Conservation (phyloP, 1,140 invertebrate genomes). For the Camponotus vicinus region DNA sequence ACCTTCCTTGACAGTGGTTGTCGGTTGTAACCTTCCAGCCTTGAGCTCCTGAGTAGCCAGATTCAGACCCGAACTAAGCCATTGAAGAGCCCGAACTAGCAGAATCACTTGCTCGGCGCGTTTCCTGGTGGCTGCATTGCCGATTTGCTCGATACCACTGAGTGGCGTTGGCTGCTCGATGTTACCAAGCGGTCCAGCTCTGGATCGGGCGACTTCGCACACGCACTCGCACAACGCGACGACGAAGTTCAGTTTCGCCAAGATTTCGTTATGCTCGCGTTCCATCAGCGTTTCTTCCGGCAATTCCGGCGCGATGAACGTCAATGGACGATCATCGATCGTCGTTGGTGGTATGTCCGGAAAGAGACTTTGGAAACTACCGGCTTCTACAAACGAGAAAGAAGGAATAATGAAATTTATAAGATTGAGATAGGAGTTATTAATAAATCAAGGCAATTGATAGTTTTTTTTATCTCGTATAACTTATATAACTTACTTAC, state of each 20-base stretch:
- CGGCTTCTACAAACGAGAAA: constrained; percentile 84
- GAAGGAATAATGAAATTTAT: too few relatives aligned
- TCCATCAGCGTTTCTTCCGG: constrained; percentile 98
- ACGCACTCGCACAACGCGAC: constrained; percentile 96
- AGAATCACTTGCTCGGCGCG: constrained; percentile 97
- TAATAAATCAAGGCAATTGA: neutral
- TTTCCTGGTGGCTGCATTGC: constrained; percentile 84
- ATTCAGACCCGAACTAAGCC: constrained; percentile 96
- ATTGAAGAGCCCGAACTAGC: constrained; percentile 95
- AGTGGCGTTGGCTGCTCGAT: constrained; percentile 80
- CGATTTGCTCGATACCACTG: constrained; percentile 80
- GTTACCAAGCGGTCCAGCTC: constrained; percentile 90
- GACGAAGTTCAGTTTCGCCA: constrained; percentile 97
- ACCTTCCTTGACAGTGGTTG: constrained; percentile 96
- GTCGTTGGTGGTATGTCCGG: constrained; percentile 85
- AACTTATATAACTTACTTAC: neutral
- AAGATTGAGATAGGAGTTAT: neutral
- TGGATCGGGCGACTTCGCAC: constrained; percentile 93
- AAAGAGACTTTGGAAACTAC: constrained; percentile 88
- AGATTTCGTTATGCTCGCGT: constrained; percentile 96
- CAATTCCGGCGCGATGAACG: constrained; percentile 95
- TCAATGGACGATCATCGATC: constrained; percentile 89
- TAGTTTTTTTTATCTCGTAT: neutral
- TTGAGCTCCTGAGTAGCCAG: constrained; percentile 96
- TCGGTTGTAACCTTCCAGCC: constrained; percentile 94